A percentile compares a stretch with the other conserved stretches of the same genome.
phyloP scores from a whole-genome alignment of 2,113 vertebrate species.

The Furnarius figulus region DNA sequence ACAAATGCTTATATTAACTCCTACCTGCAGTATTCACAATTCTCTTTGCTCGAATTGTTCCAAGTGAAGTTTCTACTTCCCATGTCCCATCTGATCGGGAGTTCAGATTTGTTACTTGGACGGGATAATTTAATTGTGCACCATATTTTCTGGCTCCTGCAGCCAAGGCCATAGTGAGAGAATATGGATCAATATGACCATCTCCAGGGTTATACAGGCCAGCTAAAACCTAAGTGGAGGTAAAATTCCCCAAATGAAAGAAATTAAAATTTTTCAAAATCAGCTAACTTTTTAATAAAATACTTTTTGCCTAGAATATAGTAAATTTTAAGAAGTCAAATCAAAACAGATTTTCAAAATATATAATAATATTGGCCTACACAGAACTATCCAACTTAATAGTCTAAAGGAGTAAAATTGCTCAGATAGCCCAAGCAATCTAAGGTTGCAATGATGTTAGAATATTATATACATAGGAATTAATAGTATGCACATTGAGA shows the following conservation, averaged over 20 bases:
- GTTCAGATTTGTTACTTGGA: slow-evolving; percentile 83
- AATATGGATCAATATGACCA: slow-evolving; percentile 98
- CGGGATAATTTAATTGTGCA: slow-evolving; percentile 89
- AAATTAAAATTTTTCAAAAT: neutral
- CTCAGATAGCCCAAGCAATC: neutral
- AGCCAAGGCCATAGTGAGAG: slow-evolving; percentile 95
- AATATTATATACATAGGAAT: neutral
- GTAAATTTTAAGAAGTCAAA: neutral
- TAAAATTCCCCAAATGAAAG: slow-evolving; percentile 11
- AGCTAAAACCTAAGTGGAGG: slow-evolving; percentile 83
- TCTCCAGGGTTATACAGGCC: slow-evolving; percentile 95
- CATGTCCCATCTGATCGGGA: slow-evolving; percentile 84
- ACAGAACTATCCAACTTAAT: neutral
- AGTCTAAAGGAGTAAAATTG: neutral
- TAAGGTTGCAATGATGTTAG: neutral
- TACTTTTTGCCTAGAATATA: neutral
- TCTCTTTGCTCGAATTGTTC: slow-evolving; percentile 85
- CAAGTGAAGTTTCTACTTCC: slow-evolving; percentile 91
- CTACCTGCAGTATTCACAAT: slow-evolving; percentile 91
- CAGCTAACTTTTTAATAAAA: neutral
- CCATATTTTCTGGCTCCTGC: slow-evolving; percentile 94
- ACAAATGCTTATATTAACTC: neutral
- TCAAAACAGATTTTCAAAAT: neutral
- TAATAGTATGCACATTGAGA: neutral
- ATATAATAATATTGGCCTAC: neutral